Evolutionary conservation across 64 coral and sea anemone species (phyloP).

Genomic region (Hydrozoanthus tunicans): DNA sequence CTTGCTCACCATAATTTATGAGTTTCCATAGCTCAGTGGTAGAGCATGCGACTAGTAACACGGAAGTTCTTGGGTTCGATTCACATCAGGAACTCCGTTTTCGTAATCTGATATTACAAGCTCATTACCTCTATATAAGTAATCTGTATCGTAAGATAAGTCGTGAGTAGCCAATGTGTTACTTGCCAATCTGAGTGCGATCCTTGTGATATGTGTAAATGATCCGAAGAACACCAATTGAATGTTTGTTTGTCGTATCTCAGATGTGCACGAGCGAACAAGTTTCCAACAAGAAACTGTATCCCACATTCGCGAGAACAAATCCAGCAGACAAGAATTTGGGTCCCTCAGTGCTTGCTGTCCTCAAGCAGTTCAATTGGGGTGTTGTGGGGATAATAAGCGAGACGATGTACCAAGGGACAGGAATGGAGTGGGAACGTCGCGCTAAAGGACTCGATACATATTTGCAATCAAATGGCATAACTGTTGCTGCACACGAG

Average conservation of each 20-base stretch:
- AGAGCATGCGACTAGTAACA: too few relatives aligned
- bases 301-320: slow-evolving; percentile 93
- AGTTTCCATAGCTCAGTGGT: too few relatives aligned
- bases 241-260: background rate
- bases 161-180: too few relatives aligned
- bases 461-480: slow-evolving; percentile 61
- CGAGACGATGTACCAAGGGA: slow-evolving; percentile 32
- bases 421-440: slow-evolving; percentile 33
- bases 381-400: slow-evolving; percentile 74
- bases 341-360: slow-evolving; percentile 67
- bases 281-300: slow-evolving; percentile 85
- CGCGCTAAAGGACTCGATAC: slow-evolving; percentile 46
- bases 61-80: too few relatives aligned
- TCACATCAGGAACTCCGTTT: too few relatives aligned
- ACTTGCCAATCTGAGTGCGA: too few relatives aligned
- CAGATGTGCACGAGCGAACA: slow-evolving; percentile 77
- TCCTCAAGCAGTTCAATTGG: slow-evolving; percentile 78
- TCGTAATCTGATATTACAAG: too few relatives aligned
- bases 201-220: too few relatives aligned
- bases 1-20: too few relatives aligned
- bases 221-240: too few relatives aligned
- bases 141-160: too few relatives aligned
- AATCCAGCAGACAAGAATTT: slow-evolving; percentile 75
- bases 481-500: slow-evolving; percentile 64
- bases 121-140: too few relatives aligned